A percentile compares a stretch with the other conserved stretches of the same genome.
Conservation (phyloP, 2,888 invertebrate species). For the Acronicta aceris region DNA sequence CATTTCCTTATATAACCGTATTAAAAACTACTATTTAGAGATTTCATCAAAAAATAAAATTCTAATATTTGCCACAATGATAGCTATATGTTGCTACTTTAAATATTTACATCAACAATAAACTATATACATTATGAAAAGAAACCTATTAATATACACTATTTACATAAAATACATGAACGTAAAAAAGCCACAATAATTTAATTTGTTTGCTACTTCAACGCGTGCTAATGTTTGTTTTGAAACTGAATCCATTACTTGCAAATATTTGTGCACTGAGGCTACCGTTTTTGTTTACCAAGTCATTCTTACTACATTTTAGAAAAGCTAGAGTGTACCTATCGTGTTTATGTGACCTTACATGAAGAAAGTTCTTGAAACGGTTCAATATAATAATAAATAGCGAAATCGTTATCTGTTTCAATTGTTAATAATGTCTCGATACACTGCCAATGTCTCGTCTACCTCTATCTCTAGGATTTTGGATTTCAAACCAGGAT, state of each 20-base stretch:
- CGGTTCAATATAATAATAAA: constrained; percentile 33
- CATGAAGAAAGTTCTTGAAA: constrained; percentile 36
- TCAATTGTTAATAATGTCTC: constrained; percentile 42
- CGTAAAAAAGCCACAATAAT: too few relatives aligned
- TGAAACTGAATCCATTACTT: constrained; percentile 52
- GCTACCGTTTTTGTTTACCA: not conserved
- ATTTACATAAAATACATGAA: too few relatives aligned
- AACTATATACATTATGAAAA: too few relatives aligned
- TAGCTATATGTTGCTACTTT: too few relatives aligned
- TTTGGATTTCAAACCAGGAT: constrained; percentile 23
- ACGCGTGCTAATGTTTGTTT: constrained; percentile 49
- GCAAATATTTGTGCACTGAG: constrained; percentile 38
- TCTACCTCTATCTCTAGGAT: constrained; percentile 2
- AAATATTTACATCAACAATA: too few relatives aligned
- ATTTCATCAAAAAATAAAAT: not conserved
- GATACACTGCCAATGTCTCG: constrained; percentile 18
- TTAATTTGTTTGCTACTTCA: constrained; percentile 53
- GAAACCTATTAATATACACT: too few relatives aligned
- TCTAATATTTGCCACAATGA: constrained; percentile 42
- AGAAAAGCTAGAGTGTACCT: constrained; percentile 12
- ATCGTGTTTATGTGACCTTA: constrained; percentile 16
- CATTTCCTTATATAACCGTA: too few relatives aligned
- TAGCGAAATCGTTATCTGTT: constrained; percentile 41
- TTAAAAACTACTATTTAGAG: too few relatives aligned
- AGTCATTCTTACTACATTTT: constrained; percentile 9